Percentiles rank a stretch among this genome's conserved stretches.
Conservation (phyloP, 2,888 invertebrate species). For the Brachycybe producta region DNA sequence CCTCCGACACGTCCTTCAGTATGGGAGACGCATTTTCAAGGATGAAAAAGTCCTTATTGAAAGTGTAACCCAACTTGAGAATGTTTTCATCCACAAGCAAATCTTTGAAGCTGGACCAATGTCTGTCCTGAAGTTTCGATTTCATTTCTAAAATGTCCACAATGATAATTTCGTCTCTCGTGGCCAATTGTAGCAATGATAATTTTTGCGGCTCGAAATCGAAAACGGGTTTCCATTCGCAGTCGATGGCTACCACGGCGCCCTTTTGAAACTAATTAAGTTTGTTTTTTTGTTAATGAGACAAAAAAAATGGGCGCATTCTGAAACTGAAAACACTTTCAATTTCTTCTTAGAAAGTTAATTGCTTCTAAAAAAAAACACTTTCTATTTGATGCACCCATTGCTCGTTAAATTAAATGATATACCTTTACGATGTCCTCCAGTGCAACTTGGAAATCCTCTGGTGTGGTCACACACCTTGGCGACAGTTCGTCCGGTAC, state of each 20-base stretch:
- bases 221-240: conserved; percentile 1
- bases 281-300: too few relatives aligned
- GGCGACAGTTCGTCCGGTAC: too few relatives aligned
- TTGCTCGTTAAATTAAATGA: too few relatives aligned
- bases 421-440: too few relatives aligned
- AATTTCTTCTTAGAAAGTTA: too few relatives aligned
- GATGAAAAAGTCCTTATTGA: neutral
- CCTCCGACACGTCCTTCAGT: neutral
- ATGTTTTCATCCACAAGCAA: neutral
- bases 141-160: neutral
- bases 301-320: too few relatives aligned
- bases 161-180: neutral
- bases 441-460: too few relatives aligned
- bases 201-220: neutral
- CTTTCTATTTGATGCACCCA: too few relatives aligned
- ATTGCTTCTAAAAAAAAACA: too few relatives aligned
- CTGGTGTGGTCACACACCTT: too few relatives aligned
- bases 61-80: neutral
- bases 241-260: neutral
- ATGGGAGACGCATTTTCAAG: neutral
- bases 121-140: neutral
- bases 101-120: neutral
- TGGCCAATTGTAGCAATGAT: conserved; percentile 1
- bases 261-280: neutral
- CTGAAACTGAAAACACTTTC: too few relatives aligned